phyloP scores from a whole-genome alignment of 2,888 invertebrate species.

The Bembecia ichneumoniformis region DNA sequence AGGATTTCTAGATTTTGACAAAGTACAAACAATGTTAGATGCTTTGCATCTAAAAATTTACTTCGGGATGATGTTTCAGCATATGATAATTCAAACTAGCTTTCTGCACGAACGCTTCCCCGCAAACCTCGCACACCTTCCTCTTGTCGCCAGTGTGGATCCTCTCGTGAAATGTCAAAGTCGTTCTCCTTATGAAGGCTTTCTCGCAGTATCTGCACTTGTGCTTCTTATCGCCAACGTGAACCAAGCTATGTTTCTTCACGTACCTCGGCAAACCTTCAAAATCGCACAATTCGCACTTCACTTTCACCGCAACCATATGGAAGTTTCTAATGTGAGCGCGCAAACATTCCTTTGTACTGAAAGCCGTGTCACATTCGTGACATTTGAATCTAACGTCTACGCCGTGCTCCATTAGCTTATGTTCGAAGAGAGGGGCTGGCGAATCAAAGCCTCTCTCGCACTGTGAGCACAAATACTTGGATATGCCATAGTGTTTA shows the following conservation, averaged over 20 bases:
- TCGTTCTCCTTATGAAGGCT: constrained; percentile 53
- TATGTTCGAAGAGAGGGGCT: background rate
- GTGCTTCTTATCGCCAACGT: constrained; percentile 66
- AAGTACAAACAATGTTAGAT: too few relatives aligned
- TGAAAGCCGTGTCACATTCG: constrained; percentile 67
- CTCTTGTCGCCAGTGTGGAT: constrained; percentile 59
- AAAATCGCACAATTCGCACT: constrained; percentile 2
- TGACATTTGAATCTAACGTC: constrained; percentile 63
- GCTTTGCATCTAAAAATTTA: background rate
- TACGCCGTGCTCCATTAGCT: constrained; percentile 11
- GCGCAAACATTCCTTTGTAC: constrained; percentile 66
- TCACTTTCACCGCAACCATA: constrained; percentile 2
- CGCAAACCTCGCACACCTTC: constrained; percentile 52
- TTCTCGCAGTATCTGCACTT: constrained; percentile 69
- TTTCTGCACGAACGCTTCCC: constrained; percentile 58
- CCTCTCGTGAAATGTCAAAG: constrained; percentile 59
- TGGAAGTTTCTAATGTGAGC: constrained; percentile 13
- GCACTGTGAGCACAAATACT: background rate
- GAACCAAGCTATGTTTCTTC: constrained; percentile 60
- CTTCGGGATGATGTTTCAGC: constrained; percentile 36
- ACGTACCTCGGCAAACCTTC: background rate
- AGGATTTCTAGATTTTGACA: too few relatives aligned
- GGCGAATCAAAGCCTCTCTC: background rate
- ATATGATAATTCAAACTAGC: constrained; percentile 58
- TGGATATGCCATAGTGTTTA: too few relatives aligned